A percentile compares a stretch with the other conserved stretches of the same genome.
Evolutionary conservation across 53 echinoderm and acorn worm species (phyloP).

Genomic region (Echinarachnius parma): DNA sequence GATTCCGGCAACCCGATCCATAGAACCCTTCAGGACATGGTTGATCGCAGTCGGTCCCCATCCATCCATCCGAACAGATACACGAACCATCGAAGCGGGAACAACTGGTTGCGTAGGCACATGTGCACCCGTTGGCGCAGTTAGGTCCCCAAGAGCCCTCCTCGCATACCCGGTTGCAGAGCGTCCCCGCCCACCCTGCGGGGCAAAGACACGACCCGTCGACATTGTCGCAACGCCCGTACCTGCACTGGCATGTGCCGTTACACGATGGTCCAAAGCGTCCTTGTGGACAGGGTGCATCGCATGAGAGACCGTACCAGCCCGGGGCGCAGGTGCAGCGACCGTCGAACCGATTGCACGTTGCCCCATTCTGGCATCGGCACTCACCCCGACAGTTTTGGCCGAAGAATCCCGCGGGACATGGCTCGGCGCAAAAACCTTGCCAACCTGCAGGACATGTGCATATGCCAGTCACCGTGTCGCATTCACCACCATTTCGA

Average conservation of each 20-base stretch:
- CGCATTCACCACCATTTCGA: slow-evolving; percentile 75
- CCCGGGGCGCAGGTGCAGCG: slow-evolving; percentile 70
- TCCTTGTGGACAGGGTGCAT: slow-evolving; percentile 53
- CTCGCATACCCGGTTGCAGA: slow-evolving; percentile 51
- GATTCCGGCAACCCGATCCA: slow-evolving; percentile 48
- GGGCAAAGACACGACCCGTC: slow-evolving; percentile 72
- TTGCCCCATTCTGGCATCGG: slow-evolving; percentile 70
- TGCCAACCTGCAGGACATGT: slow-evolving; percentile 88
- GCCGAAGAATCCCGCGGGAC: slow-evolving; percentile 74
- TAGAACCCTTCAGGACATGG: slow-evolving; percentile 50
- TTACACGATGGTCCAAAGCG: slow-evolving; percentile 53
- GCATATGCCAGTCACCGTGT: slow-evolving; percentile 77
- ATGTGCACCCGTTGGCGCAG: slow-evolving; percentile 61
- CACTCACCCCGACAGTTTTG: slow-evolving; percentile 74
- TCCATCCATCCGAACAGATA: slow-evolving; percentile 70
- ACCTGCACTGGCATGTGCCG: slow-evolving; percentile 49
- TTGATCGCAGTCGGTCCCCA: slow-evolving; percentile 53
- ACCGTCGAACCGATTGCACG: slow-evolving; percentile 70
- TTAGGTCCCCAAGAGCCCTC: slow-evolving; percentile 60
- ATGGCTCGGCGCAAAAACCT: slow-evolving; percentile 68
- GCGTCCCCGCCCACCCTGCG: slow-evolving; percentile 72
- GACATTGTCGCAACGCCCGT: slow-evolving; percentile 66
- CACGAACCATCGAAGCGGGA: slow-evolving; percentile 85
- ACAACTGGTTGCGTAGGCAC: slow-evolving; percentile 62
- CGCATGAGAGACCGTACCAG: slow-evolving; percentile 73